Base-by-base conservation (phyloP, 2,888 invertebrate genomes). In the Xestia sexstrigata region DNA sequence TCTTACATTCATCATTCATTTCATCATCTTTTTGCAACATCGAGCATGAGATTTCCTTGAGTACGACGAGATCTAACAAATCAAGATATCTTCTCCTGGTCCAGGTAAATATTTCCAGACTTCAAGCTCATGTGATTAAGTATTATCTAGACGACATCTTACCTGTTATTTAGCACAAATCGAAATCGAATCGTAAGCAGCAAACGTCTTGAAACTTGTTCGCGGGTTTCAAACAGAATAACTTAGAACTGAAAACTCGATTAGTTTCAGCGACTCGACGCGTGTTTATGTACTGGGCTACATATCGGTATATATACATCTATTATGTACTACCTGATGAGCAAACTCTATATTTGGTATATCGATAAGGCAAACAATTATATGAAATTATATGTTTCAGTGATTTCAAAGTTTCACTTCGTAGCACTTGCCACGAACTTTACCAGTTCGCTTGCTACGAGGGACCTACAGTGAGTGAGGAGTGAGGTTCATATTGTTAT, bases 201-300 rank as follows among this genome's bases (percentile, higher is more conserved):
- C 91, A 92, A 93, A 91, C 39, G 82, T 71, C 73, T 76, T 69
- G 62, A 86, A 92, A 93, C 89, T 93, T 91, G 72, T 89, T 90
- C 91, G 86, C 84, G 83, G 88, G 87, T 91, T 91, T 92, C 93
- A 93, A 94, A 93, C 93, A 93, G 95, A 94, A 95, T 95, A 95
- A 95, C 94, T 95, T 94, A 91, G 92, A 93, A 91, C 91, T 91
- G 93, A 92, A 92, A 95, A 95, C 94, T 95, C 93, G 93, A 95
- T 95, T 95, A 95, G 94, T 93, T 92, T 93, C 93, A 89, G 84
- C 89, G 89, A 91, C 90, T 91, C 87, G 82, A 89, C 85, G 88
- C 87, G 84, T 87, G 89, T 85, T 83, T 81, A 88, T 88, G 55
- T 84, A 83, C 75, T 63, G 72, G 4, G 70, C 49, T 84, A 84